Conservation (phyloP, 2,113 vertebrate genomes). For the Mirounga angustirostris region DNA sequence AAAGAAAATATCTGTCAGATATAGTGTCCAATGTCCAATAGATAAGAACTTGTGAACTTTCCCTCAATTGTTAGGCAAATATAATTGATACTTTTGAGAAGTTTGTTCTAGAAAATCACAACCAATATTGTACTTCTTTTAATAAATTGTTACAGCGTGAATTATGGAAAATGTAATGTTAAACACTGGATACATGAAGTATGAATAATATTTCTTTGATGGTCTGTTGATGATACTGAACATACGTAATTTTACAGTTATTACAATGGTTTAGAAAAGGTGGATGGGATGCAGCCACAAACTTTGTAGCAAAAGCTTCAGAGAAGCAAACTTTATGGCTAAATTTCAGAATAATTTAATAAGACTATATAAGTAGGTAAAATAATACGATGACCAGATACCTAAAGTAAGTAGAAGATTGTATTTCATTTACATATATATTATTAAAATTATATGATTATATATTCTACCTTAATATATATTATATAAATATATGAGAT, state of each 20-base stretch:
- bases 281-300: neutral
- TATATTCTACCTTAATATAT: neutral
- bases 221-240: too few relatives aligned
- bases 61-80: neutral
- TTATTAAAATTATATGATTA: neutral
- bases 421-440: neutral
- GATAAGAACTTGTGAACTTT: neutral
- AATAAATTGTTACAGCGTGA: neutral
- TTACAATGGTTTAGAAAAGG: neutral
- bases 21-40: neutral
- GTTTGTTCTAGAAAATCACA: neutral
- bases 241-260: neutral
- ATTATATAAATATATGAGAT: neutral
- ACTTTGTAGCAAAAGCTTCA: neutral
- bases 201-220: neutral
- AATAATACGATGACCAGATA: neutral
- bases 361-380: neutral
- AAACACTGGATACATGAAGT: neutral
- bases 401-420: neutral
- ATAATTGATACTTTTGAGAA: neutral
- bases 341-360: neutral
- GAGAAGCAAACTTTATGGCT: neutral
- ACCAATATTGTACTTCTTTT: neutral
- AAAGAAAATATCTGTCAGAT: neutral
- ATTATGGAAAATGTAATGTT: neutral